A percentile compares a stretch with the other conserved stretches of the same genome.
Conservation (phyloP, 2,113 vertebrate genomes). For the Marcusenius ussheri region DNA sequence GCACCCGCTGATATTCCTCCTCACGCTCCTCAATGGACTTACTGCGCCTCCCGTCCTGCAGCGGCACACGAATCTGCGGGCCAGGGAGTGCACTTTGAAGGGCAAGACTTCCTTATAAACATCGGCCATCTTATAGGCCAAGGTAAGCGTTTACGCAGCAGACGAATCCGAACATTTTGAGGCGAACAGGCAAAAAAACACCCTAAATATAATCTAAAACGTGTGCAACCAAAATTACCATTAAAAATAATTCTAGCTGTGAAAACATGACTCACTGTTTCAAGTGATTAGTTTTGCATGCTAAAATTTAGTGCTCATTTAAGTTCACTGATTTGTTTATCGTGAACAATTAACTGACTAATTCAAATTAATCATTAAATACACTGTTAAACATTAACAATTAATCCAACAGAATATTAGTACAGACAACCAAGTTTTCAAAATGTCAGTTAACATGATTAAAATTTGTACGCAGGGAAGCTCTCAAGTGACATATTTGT, state of each 20-base stretch:
- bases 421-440: not conserved
- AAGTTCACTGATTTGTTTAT: not conserved
- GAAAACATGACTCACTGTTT: not conserved
- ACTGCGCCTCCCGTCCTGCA: slow-evolving; percentile 96
- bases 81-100: not conserved
- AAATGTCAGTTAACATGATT: not conserved
- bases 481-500: not conserved
- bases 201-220: not conserved
- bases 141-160: not conserved
- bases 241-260: not conserved
- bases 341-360: not conserved
- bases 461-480: not conserved
- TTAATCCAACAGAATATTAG: not conserved
- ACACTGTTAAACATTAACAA: not conserved
- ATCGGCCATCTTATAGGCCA: not conserved
- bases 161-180: not conserved
- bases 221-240: not conserved
- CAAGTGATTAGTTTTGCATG: not conserved
- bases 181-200: not conserved
- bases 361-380: not conserved
- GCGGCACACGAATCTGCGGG: slow-evolving; percentile 90
- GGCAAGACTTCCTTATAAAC: not conserved
- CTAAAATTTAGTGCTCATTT: not conserved
- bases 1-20: slow-evolving; percentile 94
- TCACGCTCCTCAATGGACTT: slow-evolving; percentile 98